Evolutionary conservation across 2,797 vertebrate species (phyloP).

Genomic region (Miichthys miiuy): DNA sequence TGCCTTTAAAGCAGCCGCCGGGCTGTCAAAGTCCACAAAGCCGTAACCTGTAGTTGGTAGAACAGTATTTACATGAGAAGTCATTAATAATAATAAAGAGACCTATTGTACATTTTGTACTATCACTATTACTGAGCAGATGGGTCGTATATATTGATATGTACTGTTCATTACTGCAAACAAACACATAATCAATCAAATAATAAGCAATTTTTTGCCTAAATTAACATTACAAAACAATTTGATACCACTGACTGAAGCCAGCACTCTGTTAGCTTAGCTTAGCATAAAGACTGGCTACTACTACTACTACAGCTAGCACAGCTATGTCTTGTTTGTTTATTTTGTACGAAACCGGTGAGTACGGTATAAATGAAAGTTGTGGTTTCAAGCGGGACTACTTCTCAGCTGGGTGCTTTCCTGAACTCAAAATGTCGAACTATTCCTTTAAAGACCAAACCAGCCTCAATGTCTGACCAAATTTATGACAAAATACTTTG

Average conservation of each 20-base stretch:
- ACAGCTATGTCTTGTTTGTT: background rate
- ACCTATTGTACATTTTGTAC: constrained; percentile 10
- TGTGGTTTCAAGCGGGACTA: background rate
- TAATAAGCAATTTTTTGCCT: background rate
- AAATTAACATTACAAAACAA: background rate
- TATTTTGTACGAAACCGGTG: background rate
- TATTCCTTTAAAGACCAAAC: constrained; percentile 1
- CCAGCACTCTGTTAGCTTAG: background rate
- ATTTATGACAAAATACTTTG: background rate
- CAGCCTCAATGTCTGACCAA: background rate
- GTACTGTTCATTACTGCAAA: background rate
- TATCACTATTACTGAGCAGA: background rate
- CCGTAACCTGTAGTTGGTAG: constrained; percentile 91
- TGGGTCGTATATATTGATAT: background rate
- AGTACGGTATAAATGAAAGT: background rate
- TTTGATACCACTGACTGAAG: background rate
- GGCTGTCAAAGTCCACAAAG: constrained; percentile 99
- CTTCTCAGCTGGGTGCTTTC: background rate
- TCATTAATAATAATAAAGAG: constrained; percentile 1
- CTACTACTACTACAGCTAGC: background rate
- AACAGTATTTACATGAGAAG: constrained; percentile 52
- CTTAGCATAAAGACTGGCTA: background rate
- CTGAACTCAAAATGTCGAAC: constrained; percentile 9
- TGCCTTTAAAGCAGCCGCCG: constrained; percentile 96
- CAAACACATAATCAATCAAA: background rate